A percentile compares a stretch with the other conserved stretches of the same genome.
These are phyloP conservation scores for Coturnix japonica DNA, from an alignment of 2,113 vertebrate species.

Conservation along the genomic window DNA sequence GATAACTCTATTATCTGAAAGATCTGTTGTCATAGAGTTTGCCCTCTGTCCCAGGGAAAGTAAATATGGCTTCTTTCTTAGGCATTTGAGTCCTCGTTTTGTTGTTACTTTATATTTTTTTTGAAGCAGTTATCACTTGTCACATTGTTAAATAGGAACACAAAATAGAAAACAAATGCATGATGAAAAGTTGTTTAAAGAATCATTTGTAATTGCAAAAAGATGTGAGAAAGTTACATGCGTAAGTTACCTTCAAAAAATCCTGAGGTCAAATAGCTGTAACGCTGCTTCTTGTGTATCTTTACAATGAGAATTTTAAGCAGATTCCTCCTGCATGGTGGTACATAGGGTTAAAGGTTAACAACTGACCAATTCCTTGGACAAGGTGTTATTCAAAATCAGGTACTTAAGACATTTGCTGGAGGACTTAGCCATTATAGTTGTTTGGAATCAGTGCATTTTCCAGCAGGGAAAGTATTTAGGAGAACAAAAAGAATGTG, in stretches of 20 bases:
- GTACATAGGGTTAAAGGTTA: constrained; percentile 81
- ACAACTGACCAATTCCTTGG: constrained; percentile 71
- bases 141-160: neutral
- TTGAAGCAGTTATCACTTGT: neutral
- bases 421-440: constrained; percentile 60
- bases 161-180: neutral
- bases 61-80: neutral
- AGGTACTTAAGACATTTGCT: constrained; percentile 79
- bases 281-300: constrained; percentile 49
- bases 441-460: constrained; percentile 67
- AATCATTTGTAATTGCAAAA: neutral
- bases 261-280: constrained; percentile 58
- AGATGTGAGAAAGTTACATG: neutral
- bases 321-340: constrained; percentile 49
- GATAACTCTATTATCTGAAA: neutral
- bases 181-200: neutral
- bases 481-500: constrained; percentile 55
- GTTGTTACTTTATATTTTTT: neutral
- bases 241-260: constrained; percentile 59
- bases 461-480: constrained; percentile 69
- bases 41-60: neutral
- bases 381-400: constrained; percentile 76
- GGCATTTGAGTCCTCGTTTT: neutral
- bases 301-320: constrained; percentile 63
- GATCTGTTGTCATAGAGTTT: neutral